A percentile compares a stretch with the other conserved stretches of the same genome.
Conservation (phyloP, 2,888 invertebrate species). For the Agonum fuliginosum region DNA sequence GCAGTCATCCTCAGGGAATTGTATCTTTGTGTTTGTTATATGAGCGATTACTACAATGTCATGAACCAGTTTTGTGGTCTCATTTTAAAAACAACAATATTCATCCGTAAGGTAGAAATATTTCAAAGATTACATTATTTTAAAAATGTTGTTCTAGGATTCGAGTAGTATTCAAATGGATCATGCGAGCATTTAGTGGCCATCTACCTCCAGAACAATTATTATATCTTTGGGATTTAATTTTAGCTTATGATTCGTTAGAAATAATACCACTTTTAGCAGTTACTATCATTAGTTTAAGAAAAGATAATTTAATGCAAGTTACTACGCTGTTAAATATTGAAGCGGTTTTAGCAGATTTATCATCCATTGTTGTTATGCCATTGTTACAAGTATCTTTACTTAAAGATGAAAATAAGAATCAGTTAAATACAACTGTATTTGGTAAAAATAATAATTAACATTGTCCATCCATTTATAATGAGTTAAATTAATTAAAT, state of each 20-base stretch:
- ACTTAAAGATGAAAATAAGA: slow-evolving; percentile 75
- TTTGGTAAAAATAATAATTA: slow-evolving; percentile 4
- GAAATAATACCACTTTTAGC: slow-evolving; percentile 92
- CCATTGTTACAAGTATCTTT: slow-evolving; percentile 88
- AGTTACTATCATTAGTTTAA: slow-evolving; percentile 87
- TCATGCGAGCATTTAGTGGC: slow-evolving; percentile 97
- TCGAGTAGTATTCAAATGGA: slow-evolving; percentile 95
- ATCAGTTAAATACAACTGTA: slow-evolving; percentile 12
- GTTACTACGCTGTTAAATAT: slow-evolving; percentile 85
- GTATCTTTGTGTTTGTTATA: slow-evolving; percentile 92
- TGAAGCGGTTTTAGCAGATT: slow-evolving; percentile 90
- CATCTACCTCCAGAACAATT: slow-evolving; percentile 95
- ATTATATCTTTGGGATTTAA: slow-evolving; percentile 93
- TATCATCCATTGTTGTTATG: slow-evolving; percentile 90
- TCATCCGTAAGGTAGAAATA: slow-evolving; percentile 85
- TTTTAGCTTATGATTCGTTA: slow-evolving; percentile 93
- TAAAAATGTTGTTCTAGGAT: slow-evolving; percentile 76
- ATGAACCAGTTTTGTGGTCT: slow-evolving; percentile 92
- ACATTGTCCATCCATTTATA: no score
- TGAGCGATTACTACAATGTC: slow-evolving; percentile 91
- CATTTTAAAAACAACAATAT: slow-evolving; percentile 92
- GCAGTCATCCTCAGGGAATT: slow-evolving; percentile 94
- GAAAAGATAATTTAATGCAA: slow-evolving; percentile 89
- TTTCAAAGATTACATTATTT: background rate
- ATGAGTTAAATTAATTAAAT: no score